These are phyloP conservation scores for Heliconius congener DNA, from an alignment of 1,140 invertebrate species.

Conservation along the genomic window DNA sequence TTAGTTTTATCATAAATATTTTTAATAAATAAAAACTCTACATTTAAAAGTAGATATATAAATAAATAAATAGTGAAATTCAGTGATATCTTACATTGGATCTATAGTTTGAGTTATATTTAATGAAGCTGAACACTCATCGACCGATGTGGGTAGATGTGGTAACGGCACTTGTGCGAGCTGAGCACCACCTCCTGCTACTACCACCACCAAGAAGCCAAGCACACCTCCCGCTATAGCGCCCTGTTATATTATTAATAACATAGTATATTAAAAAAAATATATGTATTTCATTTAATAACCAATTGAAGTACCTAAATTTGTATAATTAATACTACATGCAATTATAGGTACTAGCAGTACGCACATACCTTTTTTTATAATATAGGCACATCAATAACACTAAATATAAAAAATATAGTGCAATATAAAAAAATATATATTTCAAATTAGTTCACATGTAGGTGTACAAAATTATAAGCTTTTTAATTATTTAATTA, in stretches of 20 bases:
- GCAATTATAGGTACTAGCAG: not conserved
- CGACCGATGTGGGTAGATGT: conserved; percentile 66
- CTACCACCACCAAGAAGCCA: conserved; percentile 76
- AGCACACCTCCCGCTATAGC: conserved; percentile 79
- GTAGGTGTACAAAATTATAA: not conserved
- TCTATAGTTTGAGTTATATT: conserved; percentile 62
- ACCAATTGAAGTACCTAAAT: not conserved
- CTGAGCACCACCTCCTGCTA: conserved; percentile 78
- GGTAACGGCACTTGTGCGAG: conserved; percentile 61
- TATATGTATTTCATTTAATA: not conserved
- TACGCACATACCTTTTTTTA: not conserved
- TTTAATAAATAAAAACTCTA: too few relatives aligned
- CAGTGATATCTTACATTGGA: conserved; percentile 39
- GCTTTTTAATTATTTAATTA: not conserved
- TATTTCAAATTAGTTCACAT: not conserved
- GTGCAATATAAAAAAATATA: not conserved
- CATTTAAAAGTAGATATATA: not conserved
- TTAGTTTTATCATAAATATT: too few relatives aligned
- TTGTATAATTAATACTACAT: not conserved
- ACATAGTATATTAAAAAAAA: not conserved
- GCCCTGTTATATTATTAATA: conserved; percentile 49
- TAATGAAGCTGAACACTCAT: conserved; percentile 69
- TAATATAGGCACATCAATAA: not conserved
- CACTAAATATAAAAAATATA: not conserved
- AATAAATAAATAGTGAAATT: not conserved